Evolutionary conservation across 1,140 invertebrate species (phyloP).

Genomic region (Melitaea cinxia): DNA sequence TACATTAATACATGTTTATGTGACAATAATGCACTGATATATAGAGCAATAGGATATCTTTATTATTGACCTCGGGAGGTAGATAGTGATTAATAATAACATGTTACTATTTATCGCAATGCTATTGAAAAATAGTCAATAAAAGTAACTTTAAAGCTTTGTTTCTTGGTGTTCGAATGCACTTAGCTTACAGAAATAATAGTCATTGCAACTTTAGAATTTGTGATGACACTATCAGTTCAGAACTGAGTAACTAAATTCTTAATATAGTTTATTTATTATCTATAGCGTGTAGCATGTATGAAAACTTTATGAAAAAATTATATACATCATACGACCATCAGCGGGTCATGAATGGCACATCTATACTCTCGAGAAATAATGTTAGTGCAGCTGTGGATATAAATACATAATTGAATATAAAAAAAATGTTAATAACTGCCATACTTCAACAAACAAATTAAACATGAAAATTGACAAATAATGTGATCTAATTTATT

Average conservation of each 20-base stretch:
- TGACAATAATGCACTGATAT: conserved; percentile 6
- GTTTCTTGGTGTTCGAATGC: conserved; percentile 37
- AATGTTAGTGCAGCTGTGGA: conserved; percentile 43
- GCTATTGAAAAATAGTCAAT: conserved; percentile 17
- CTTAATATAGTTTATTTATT: conserved; percentile 8
- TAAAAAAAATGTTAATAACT: conserved; percentile 49
- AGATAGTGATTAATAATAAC: conserved; percentile 37
- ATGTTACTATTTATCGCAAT: conserved; percentile 17
- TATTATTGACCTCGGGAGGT: conserved; percentile 45
- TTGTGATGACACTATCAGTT: conserved; percentile 28
- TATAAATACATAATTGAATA: conserved; percentile 47
- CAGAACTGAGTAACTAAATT: conserved; percentile 24
- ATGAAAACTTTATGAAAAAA: conserved; percentile 28
- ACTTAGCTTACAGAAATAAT: conserved; percentile 29
- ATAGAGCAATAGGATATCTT: conserved; percentile 22
- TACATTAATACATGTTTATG: conserved; percentile 9
- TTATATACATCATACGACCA: conserved; percentile 40
- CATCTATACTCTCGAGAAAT: conserved; percentile 50
- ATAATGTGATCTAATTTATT: conserved; percentile 52
- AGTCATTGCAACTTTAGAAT: conserved; percentile 12
- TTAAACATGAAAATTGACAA: conserved; percentile 66
- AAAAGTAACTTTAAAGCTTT: conserved; percentile 39
- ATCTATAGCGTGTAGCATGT: conserved; percentile 9
- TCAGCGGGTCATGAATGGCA: conserved; percentile 48
- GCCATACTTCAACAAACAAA: conserved; percentile 50